A percentile compares a stretch with the other conserved stretches of the same genome.
Conservation (phyloP, 2,113 vertebrate species). For the Zosterops borbonicus region DNA sequence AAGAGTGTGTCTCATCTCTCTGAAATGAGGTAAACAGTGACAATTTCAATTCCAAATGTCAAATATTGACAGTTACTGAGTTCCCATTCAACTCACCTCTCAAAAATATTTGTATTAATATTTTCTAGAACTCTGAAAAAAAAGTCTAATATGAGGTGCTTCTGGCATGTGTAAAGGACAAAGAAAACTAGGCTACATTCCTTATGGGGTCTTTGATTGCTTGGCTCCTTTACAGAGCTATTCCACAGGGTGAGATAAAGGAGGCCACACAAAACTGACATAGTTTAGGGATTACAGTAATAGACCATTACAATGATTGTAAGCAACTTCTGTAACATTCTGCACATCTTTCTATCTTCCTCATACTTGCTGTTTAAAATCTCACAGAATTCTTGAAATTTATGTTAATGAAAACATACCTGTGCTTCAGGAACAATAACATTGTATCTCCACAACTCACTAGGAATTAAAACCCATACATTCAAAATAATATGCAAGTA, state of each 20-base stretch:
- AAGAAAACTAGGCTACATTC: not conserved
- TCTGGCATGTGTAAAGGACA: not conserved
- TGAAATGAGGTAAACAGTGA: not conserved
- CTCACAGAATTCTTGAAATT: not conserved
- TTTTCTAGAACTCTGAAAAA: not conserved
- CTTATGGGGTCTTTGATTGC: not conserved
- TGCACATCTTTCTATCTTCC: not conserved
- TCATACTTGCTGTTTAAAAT: not conserved
- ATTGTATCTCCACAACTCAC: slow-evolving; percentile 42
- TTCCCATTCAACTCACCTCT: not conserved
- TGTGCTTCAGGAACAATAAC: slow-evolving; percentile 35
- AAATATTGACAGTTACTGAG: not conserved
- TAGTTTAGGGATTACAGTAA: not conserved
- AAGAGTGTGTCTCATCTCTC: not conserved
- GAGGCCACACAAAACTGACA: not conserved
- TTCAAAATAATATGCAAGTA: slow-evolving; percentile 47
- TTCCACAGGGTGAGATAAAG: not conserved
- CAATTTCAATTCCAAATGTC: not conserved
- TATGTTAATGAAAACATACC: not conserved
- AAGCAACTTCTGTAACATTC: not conserved
- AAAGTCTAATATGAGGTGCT: not conserved
- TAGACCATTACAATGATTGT: not conserved
- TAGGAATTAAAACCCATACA: slow-evolving; percentile 20
- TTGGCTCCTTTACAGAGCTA: not conserved
- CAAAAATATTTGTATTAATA: not conserved